Conservation (phyloP, 2,888 invertebrate genomes). For the Scaeva pyrastri region DNA sequence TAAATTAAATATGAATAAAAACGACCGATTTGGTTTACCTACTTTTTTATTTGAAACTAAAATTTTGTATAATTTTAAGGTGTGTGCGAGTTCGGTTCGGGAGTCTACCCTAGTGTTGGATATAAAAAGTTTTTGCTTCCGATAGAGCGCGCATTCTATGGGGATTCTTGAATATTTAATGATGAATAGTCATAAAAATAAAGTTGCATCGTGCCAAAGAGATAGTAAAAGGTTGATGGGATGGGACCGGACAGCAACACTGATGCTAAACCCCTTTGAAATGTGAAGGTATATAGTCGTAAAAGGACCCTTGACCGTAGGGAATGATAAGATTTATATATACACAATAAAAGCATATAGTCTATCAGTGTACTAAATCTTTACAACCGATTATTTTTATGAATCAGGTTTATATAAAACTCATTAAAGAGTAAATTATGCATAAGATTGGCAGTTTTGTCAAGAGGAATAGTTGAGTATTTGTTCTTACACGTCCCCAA, state of each 20-base stretch:
- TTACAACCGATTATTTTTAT: constrained; percentile 66
- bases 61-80: neutral
- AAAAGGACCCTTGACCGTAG: constrained; percentile 49
- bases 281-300: neutral
- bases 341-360: constrained; percentile 13
- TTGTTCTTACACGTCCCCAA: neutral
- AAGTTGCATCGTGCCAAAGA: constrained; percentile 49
- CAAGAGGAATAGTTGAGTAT: neutral
- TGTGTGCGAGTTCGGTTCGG: neutral
- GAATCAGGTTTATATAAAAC: constrained; percentile 69
- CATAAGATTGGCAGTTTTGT: neutral
- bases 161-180: constrained; percentile 62
- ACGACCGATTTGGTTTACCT: neutral
- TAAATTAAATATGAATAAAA: neutral
- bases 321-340: constrained; percentile 20
- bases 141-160: constrained; percentile 51
- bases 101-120: neutral
- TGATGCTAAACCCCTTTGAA: neutral
- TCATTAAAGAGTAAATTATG: constrained; percentile 61
- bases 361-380: constrained; percentile 67
- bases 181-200: constrained; percentile 60
- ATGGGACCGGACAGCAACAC: neutral
- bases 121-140: constrained; percentile 10
- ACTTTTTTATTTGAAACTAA: neutral
- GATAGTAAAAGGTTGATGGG: constrained; percentile 16